A percentile compares a stretch with the other conserved stretches of the same genome.
These are phyloP conservation scores for Siniperca chuatsi DNA, from an alignment of 2,113 vertebrate species.

Conservation along the genomic window DNA sequence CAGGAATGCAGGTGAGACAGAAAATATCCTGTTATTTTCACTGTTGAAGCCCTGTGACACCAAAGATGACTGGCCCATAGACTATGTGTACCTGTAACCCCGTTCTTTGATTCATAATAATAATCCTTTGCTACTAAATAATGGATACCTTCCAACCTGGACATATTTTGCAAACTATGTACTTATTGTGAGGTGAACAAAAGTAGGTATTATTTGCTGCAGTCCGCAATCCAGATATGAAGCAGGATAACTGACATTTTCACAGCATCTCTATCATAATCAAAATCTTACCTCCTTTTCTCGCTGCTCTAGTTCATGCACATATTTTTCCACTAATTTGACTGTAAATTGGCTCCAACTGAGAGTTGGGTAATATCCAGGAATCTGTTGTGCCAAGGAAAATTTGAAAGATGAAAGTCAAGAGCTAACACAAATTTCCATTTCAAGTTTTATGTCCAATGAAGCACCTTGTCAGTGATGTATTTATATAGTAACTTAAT, in stretches of 20 bases:
- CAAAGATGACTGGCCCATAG: neutral
- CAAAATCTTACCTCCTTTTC: neutral
- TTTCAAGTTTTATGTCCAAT: conserved; percentile 45
- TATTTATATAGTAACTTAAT: conserved; percentile 33
- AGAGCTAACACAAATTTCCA: conserved; percentile 55
- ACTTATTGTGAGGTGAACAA: neutral
- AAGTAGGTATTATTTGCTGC: neutral
- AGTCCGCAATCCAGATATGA: neutral
- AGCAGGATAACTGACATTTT: conserved; percentile 1
- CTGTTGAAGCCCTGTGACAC: neutral
- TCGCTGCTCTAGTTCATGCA: conserved; percentile 23
- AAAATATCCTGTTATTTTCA: conserved; percentile 11
- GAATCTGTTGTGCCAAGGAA: conserved; percentile 47
- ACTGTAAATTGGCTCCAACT: conserved; percentile 55
- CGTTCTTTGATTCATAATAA: conserved; percentile 17
- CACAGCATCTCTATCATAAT: conserved; percentile 8
- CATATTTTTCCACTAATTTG: conserved; percentile 28
- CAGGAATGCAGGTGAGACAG: conserved; percentile 90
- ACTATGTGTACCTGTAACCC: neutral
- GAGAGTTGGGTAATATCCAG: conserved; percentile 46
- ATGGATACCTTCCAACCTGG: neutral
- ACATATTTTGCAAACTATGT: neutral
- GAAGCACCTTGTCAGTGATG: conserved; percentile 36
- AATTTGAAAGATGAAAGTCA: conserved; percentile 60
- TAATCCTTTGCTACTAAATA: conserved; percentile 4